Evolutionary conservation across 2,888 invertebrate species (phyloP).

Genomic region (Aethes cnicana): DNA sequence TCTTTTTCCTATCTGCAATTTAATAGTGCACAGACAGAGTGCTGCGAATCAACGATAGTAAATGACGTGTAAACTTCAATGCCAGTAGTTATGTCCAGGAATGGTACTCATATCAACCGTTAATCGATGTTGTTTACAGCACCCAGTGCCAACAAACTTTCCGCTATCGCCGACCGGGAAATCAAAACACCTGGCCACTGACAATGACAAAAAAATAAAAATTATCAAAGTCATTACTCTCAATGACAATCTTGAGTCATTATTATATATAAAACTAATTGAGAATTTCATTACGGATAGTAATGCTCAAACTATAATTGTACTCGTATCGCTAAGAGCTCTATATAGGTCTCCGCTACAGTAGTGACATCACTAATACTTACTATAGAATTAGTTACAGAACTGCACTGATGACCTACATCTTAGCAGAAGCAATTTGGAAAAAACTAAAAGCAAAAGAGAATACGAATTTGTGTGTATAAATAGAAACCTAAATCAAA

Average conservation of each 20-base stretch:
- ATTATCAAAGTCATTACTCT: conserved; percentile 14
- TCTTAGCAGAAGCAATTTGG: too few relatives aligned
- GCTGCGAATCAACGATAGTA: too few relatives aligned
- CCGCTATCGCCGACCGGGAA: conserved; percentile 38
- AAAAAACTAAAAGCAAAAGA: not conserved
- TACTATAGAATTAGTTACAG: too few relatives aligned
- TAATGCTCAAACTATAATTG: not conserved
- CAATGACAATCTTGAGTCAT: conserved; percentile 21
- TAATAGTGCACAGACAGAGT: too few relatives aligned
- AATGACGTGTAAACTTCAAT: conserved; percentile 3
- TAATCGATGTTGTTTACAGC: conserved; percentile 16
- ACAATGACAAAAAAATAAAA: conserved; percentile 26
- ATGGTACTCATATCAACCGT: not conserved
- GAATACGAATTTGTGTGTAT: not conserved
- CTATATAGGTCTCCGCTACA: not conserved
- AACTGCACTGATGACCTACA: too few relatives aligned
- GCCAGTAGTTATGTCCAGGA: not conserved
- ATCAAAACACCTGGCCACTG: conserved; percentile 12
- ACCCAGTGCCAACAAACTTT: conserved; percentile 44
- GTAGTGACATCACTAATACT: not conserved
- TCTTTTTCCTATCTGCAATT: too few relatives aligned
- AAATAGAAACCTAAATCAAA: conserved; percentile 26
- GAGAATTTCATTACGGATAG: conserved; percentile 13
- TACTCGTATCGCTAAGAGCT: not conserved
- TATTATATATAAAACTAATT: conserved; percentile 22